Conservation (phyloP, 2,888 invertebrate genomes). For the Drosophila kambysellisi region DNA sequence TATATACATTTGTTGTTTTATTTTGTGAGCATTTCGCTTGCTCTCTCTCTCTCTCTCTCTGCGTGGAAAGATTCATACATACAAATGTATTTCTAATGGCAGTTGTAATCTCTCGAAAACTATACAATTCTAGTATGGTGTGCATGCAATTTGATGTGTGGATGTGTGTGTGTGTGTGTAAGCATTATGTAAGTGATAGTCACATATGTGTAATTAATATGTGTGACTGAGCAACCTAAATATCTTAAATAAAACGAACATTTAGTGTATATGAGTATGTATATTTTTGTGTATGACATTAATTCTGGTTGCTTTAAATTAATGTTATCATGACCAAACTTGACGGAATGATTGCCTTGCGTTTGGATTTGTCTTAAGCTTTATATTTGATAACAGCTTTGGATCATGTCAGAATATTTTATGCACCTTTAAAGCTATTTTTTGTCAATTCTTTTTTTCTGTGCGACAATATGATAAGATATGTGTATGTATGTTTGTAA, state of each 20-base stretch:
- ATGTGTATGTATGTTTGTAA: neutral
- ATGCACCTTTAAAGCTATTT: neutral
- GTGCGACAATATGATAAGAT: neutral
- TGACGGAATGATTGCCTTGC: neutral
- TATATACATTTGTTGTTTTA: neutral
- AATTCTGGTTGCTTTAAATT: neutral
- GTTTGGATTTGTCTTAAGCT: neutral
- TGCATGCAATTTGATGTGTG: neutral
- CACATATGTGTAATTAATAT: neutral
- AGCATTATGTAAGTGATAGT: neutral
- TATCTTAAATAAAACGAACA: neutral
- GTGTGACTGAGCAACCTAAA: neutral
- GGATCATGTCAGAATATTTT: neutral
- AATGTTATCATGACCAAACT: neutral
- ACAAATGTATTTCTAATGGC: neutral
- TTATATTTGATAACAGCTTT: neutral
- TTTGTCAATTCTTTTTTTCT: neutral
- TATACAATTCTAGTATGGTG: conserved; percentile 4
- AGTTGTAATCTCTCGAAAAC: conserved; percentile 1
- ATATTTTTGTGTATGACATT: neutral
- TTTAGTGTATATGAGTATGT: neutral
- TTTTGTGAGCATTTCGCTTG: conserved; percentile 1
- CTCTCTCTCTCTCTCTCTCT: neutral
- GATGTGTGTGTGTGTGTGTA: no score
- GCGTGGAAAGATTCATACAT: neutral